phyloP scores from a whole-genome alignment of 1,140 invertebrate species.

The roundworm (Caenorhabditis elegans) region WBcel235 BX284604.4:10423501-10424000 shows the following conservation, averaged over 20 bases:
- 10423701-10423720: constrained; percentile 56
- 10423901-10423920: constrained; percentile 39
- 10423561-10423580: constrained; percentile 72
- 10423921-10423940: constrained; percentile 51
- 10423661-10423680: constrained; percentile 80
- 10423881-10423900: constrained; percentile 39
- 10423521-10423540: constrained; percentile 98
- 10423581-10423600: constrained; percentile 50
- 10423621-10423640: constrained; percentile 89
- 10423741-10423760: constrained; percentile 58
- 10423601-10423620: constrained; percentile 77
- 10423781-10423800: constrained; percentile 54
- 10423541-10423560: constrained; percentile 83
- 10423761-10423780: constrained; percentile 59
- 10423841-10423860: constrained; percentile 57
- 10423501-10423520: constrained; percentile 94
- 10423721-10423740: constrained; percentile 12
- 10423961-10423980: background rate
- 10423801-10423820: constrained; percentile 60
- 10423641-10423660: constrained; percentile 91
- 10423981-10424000: constrained; percentile 23
- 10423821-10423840: constrained; percentile 58
- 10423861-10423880: constrained; percentile 62
- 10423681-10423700: constrained; percentile 64
- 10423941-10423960: constrained; percentile 51